Evolutionary conservation across 1,140 invertebrate genomes (phyloP), one percentile per base, ranked within the genome.

Genomic region (Aphelinus atriplicis): DNA sequence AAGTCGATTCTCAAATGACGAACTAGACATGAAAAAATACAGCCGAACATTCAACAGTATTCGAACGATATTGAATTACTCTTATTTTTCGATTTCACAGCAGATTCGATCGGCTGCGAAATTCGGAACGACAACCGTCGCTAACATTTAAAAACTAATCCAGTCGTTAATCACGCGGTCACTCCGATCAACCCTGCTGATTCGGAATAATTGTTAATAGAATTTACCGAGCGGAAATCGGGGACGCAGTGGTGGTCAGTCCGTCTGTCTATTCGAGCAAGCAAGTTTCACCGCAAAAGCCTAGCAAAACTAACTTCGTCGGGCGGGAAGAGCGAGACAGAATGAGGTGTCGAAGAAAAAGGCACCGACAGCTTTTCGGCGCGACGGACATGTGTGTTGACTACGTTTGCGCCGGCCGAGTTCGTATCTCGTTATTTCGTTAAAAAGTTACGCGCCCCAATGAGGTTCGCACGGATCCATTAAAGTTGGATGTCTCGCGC

Each of bases 231-330:
- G 50, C 60, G 58, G 50, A 68, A 74, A 68, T 74, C 48, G 65
- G 65, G 10, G 50, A 60, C 26, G 48, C 51, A 1, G 50, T 9
- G n/a, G 45, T n/a, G 51, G n/a, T 46, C 57, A 7, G 48, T 26
- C 62, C 26, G 26, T 26, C 26, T 26, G 26, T 26, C 26, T 26
- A 26, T 26, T 26, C 26, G 26, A 26, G 26, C 26, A 26, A 26
- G 63, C 3, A 56, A 74, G 65, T 75, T 66, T 69, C 65, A 9
- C 26, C 66, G 43, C 60, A 75, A 64, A 57, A 75, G 60, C 60
- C 53, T 50, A n/a, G 9, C 6, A 10, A 58, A 45, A 69, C 72
- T 75, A 75, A 75, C 73, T 75, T 75, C 65, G 68, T 57, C 58
- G n/a, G 65, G 65, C 45, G 6, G 43, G 48, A 26, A 26, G 7